Evolutionary conservation across 2,113 vertebrate species (phyloP).

Genomic region (Hydropotes inermis): DNA sequence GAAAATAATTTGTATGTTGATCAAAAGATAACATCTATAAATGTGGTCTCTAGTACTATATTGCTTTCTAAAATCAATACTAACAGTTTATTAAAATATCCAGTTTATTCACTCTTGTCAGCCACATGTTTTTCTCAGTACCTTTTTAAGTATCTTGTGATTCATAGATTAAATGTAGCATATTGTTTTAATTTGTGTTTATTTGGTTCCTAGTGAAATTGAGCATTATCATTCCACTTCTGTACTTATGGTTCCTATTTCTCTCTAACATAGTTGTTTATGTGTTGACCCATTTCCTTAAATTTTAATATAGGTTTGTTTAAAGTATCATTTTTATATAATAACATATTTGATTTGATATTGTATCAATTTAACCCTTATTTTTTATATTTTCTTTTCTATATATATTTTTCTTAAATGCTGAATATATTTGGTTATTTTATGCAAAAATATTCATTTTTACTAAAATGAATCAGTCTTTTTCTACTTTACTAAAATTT

Average conservation of each 20-base stretch:
- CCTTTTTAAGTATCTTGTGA: not conserved
- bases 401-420: not conserved
- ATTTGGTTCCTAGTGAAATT: conserved; percentile 3
- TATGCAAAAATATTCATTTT: not conserved
- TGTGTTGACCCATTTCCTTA: not conserved
- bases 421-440: not conserved
- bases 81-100: not conserved
- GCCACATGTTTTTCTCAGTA: not conserved
- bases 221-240: not conserved
- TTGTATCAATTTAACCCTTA: not conserved
- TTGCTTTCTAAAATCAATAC: not conserved
- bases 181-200: not conserved
- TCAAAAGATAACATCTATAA: not conserved
- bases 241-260: not conserved
- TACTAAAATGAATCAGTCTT: not conserved
- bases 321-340: not conserved
- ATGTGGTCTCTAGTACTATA: not conserved
- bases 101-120: not conserved
- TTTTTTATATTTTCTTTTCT: not conserved
- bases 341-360: not conserved
- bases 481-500: not conserved
- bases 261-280: not conserved
- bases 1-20: not conserved
- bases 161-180: not conserved
- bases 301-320: not conserved